Evolutionary conservation across 2,888 invertebrate genomes (phyloP), one percentile per base, ranked within the genome.

Genomic region (Tanytarsus gracilentus): DNA sequence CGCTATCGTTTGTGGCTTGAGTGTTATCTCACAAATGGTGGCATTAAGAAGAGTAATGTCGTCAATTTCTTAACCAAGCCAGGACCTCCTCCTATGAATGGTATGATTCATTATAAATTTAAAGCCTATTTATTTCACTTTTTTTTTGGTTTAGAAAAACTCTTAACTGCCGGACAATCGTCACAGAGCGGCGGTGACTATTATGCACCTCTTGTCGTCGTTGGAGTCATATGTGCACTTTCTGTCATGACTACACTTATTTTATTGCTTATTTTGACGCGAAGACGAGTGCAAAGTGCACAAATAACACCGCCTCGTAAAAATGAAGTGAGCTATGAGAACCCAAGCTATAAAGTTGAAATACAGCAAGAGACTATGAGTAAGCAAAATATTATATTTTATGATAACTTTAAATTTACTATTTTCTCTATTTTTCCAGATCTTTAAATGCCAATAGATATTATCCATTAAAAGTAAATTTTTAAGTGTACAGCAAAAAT

Each of bases 271-370:
- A 85, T 93, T 65, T 79, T 93, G 36, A 81, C 93, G 68, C 78
- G 90, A 67, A 83, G 79, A 64, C 79, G 79, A 61, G 80, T 81
- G 68, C 80, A 82, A 69, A 85, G 85, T 71, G 81, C 85, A 69
- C 85, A 89, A 64, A 89, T 90, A 69, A 90, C 90, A 65, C 82
- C 89, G 51, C 80, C 82, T 11, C 75, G 88, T 64, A 88, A 89
- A 70, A 84, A 81, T 65, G 88, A 90, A 55, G 88, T 90, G n/a
- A 88, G 90, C 48, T 92, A 92, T 70, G 92, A 93, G 73, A 93
- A 92, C 76, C 92, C 92, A 49, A 90, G 91, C 68, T 93, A 92
- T 78, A 93, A 93, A 82, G 88, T 92, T 72, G 90, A 90, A 76
- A 83, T 90, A 73, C 90, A 90, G 75, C 90, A 90, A 77, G 90